Percentiles rank a stretch among this genome's conserved stretches.
Evolutionary conservation across 2,113 vertebrate species (phyloP).

Genomic region (Columbina picui): DNA sequence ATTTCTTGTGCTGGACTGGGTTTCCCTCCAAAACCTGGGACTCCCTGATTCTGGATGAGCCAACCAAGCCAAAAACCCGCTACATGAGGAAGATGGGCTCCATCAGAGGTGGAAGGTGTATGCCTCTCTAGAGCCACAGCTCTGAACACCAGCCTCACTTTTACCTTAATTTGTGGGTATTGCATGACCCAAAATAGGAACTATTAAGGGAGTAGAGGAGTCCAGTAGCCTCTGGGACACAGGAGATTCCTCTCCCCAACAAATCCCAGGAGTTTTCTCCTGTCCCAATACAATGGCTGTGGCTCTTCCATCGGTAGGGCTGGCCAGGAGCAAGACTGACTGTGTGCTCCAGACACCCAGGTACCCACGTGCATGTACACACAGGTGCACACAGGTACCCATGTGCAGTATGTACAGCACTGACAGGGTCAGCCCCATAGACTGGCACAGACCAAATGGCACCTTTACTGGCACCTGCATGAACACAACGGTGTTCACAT

Average conservation of each 20-base stretch:
- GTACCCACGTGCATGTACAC: too few relatives aligned
- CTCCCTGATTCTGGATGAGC: not conserved
- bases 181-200: not conserved
- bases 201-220: not conserved
- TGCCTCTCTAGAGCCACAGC: not conserved
- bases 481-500: fast-evolving
- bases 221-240: not conserved
- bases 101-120: not conserved
- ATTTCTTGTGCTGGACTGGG: not conserved
- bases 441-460: fast-evolving
- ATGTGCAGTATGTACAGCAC: fast-evolving
- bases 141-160: not conserved
- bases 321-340: not conserved
- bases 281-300: not conserved
- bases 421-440: not conserved
- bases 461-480: not conserved
- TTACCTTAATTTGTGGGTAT: not conserved
- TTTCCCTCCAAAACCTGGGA: not conserved
- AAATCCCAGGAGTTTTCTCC: not conserved
- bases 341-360: not conserved
- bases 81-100: not conserved
- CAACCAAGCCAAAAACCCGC: fast-evolving
- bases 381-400: too few relatives aligned
- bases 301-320: not conserved
- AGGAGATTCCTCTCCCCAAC: not conserved